Percentiles rank a stretch among this genome's conserved stretches.
These are phyloP conservation scores for Hippocampus abdominalis DNA, from an alignment of 2,113 vertebrate species.

Conservation along the genomic window DNA sequence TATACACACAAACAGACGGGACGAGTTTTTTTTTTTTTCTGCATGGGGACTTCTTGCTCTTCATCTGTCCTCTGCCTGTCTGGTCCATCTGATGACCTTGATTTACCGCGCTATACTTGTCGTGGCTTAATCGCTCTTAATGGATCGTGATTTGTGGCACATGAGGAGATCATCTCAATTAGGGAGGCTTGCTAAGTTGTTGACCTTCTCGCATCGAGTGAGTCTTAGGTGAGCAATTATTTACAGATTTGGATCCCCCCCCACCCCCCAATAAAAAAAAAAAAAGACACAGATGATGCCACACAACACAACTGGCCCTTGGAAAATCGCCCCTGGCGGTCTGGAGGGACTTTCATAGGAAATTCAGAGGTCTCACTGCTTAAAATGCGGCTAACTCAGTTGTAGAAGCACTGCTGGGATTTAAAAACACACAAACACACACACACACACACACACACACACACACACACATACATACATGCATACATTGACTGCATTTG, in stretches of 20 bases:
- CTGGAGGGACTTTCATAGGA: no score
- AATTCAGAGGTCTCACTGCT: not conserved
- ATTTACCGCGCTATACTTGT: constrained; percentile 19
- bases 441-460: not conserved
- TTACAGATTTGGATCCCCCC: not conserved
- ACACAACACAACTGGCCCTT: not conserved
- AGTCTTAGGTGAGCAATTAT: constrained; percentile 10
- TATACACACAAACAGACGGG: not conserved
- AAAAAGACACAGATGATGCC: not conserved
- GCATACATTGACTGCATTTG: not conserved
- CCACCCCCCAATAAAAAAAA: not conserved
- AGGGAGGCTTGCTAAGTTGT: constrained; percentile 9
- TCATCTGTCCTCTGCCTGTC: constrained; percentile 3
- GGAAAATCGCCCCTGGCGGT: not conserved
- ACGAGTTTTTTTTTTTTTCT: not conserved
- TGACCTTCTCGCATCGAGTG: constrained; percentile 9
- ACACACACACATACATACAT: not conserved
- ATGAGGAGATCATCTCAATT: constrained; percentile 44
- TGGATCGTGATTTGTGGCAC: constrained; percentile 30
- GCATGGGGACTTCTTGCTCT: constrained; percentile 13
- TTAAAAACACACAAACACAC: not conserved
- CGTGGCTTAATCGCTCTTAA: constrained; percentile 16
- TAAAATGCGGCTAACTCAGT: constrained; percentile 3
- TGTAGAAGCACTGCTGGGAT: not conserved
- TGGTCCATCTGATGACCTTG: constrained; percentile 27